Evolutionary conservation across 1,140 invertebrate species (phyloP), one percentile per base, ranked within the genome.

Genomic region (Macrobrachium nipponense): DNA sequence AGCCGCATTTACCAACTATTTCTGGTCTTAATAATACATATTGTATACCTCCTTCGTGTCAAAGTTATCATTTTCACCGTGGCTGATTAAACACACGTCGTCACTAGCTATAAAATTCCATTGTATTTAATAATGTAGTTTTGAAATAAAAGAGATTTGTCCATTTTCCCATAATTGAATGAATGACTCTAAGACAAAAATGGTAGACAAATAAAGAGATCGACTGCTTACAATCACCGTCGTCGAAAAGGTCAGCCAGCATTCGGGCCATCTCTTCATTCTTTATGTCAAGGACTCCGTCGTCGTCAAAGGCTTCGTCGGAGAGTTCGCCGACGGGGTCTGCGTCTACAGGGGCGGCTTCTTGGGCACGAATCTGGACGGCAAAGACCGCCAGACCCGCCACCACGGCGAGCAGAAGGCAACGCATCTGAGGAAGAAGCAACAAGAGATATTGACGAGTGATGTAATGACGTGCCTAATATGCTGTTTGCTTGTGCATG

Each of bases 401-500:
- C 66, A 68, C 36, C 8, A 5, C 18, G 78, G 27, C 78, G 17
- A 80, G 23, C 60, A 81, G 5, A 2, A 81, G 36, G 15, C 44
- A 68, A 81, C 80, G 66, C 80, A 81, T 81, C 80, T 81, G 80
- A n/a, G 7, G 51, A 59, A 36, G 17, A 61, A 27, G 17, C 20
- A 44, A 81, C 0, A 80, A 36, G 27, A 11, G 0, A 23, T 18
- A 20, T 60, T 23, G 27, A 36, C 27, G 27, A 36, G 27, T 36
- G 27, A 36, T 15, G n/a, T 15, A 59, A 7, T 60, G 2, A 5
- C 23, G 0, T 36, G 18, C 23, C 51, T 2, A 11, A 8, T 72
- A 15, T 15, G 20, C 7, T 23, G 20, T 0, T 3, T 15, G 68
- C 23, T 14, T n/a, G 20, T 27, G 20, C 20, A 20, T 23, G 1